These are phyloP conservation scores for Drosophila antonietae DNA, from an alignment of 2,888 invertebrate genomes.

Conservation along the genomic window DNA sequence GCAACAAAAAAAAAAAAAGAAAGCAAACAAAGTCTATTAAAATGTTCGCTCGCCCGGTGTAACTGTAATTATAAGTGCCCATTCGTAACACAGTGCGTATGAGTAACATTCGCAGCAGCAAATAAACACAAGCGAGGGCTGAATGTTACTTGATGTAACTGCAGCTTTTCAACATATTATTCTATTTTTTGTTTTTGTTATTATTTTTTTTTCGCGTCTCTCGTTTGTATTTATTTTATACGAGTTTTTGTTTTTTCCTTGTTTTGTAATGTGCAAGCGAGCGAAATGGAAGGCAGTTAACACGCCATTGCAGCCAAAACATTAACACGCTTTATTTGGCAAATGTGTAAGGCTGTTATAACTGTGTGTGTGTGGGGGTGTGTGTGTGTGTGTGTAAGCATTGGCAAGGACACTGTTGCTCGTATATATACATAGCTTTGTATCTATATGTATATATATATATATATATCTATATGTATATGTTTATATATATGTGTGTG, in stretches of 20 bases:
- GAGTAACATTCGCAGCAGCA: slow-evolving; percentile 42
- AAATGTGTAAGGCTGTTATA: slow-evolving; percentile 55
- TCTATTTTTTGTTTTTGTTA: slow-evolving; percentile 24
- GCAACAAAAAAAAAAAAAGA: slow-evolving; percentile 10
- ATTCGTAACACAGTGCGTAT: slow-evolving; percentile 51
- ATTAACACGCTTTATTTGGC: slow-evolving; percentile 80
- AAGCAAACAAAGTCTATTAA: slow-evolving; percentile 48
- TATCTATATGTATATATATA: slow-evolving; percentile 14
- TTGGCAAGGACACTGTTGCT: slow-evolving; percentile 67
- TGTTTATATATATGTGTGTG: slow-evolving; percentile 17
- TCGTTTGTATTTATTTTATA: slow-evolving; percentile 55
- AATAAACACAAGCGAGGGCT: slow-evolving; percentile 28
- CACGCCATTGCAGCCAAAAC: slow-evolving; percentile 75
- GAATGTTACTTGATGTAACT: slow-evolving; percentile 25
- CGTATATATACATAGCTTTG: background rate
- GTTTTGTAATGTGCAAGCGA: slow-evolving; percentile 62
- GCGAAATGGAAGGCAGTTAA: slow-evolving; percentile 78
- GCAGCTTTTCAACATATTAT: slow-evolving; percentile 45
- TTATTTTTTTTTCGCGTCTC: slow-evolving; percentile 12
- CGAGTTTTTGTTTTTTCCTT: slow-evolving; percentile 23
- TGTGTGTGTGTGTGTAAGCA: slow-evolving; percentile 13
- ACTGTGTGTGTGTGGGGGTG: background rate
- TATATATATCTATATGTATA: slow-evolving; percentile 9
- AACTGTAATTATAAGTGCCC: slow-evolving; percentile 56
- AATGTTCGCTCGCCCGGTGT: slow-evolving; percentile 40